A percentile compares a stretch with the other conserved stretches of the same genome.
Conservation (phyloP, 1,140 invertebrate genomes). For the Paraescarpia echinospica region DNA sequence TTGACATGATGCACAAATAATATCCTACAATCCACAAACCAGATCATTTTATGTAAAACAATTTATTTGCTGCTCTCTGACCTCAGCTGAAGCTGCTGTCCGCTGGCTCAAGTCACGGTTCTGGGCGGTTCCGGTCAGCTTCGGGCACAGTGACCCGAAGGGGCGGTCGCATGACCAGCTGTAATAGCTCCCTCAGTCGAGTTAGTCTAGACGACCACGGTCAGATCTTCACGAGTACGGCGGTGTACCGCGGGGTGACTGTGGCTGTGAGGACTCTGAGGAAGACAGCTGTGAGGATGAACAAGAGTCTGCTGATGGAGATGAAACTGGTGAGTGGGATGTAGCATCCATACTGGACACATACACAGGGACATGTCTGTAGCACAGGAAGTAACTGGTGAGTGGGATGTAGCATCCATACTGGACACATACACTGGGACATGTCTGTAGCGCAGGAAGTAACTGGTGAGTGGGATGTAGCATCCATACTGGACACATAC, state of each 20-base stretch:
- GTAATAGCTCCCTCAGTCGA: not conserved
- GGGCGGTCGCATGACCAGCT: not conserved
- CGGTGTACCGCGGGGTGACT: slow-evolving; percentile 7
- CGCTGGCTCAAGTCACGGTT: not conserved
- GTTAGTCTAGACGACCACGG: slow-evolving; percentile 6
- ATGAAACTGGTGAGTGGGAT: slow-evolving; percentile 22
- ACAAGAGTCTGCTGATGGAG: slow-evolving; percentile 21
- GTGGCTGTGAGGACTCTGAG: slow-evolving; percentile 20
- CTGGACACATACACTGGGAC: too few relatives aligned
- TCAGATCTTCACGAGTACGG: slow-evolving; percentile 23
- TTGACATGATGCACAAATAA: not conserved
- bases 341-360: too few relatives aligned
- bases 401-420: too few relatives aligned
- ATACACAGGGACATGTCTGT: too few relatives aligned
- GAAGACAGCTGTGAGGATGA: slow-evolving; percentile 16
- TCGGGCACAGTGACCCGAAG: not conserved
- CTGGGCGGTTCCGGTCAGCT: not conserved
- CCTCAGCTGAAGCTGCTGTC: not conserved
- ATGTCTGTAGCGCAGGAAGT: too few relatives aligned
- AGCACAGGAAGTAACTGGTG: too few relatives aligned
- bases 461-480: too few relatives aligned
- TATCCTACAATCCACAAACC: not conserved
- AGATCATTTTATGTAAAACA: not conserved
- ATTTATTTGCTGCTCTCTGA: not conserved
- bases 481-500: too few relatives aligned